Base-by-base conservation (phyloP, 2,797 vertebrate genomes). In the Emydoidea blandingii region DNA sequence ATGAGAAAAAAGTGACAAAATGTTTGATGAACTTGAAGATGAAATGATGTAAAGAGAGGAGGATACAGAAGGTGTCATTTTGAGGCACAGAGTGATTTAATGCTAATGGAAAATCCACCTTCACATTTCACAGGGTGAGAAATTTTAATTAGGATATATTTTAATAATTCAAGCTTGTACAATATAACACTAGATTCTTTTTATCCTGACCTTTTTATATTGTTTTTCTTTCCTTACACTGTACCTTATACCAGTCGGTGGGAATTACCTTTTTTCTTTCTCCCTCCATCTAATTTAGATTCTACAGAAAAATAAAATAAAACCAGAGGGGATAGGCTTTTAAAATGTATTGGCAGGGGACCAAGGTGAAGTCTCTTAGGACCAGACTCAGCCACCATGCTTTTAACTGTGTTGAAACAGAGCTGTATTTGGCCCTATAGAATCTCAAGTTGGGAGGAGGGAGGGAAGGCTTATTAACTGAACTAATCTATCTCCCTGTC, bases 311-410 rank as follows among this genome's bases (percentile, higher is more conserved):
- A 53, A 3, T 41, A 8, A 12, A 6, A 79, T 3, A 2, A n/a
- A 79, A 47, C 54, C 47, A 87, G 50, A 93, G 50, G 86, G 44
- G 18, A 23, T 68, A 21, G 12, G 79, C 91, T 96, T 92, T 89
- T 5, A 37, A 49, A 87, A 88, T 2, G 0, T 37, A 29, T 74
- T 31, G 50, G 10, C 27, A 49, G 82, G 12, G 84, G 88, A 79
- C 57, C 79, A 68, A 68, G 76, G 83, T 23, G 52, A 85, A 81
- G 29, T 85, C 83, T 50, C 44, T 52, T 56, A 80, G 52, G 83
- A 68, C 59, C 79, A 90, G 53, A 68, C 54, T 80, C 54, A 80
- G 88, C 23, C 15, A 19, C 5, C 4, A 49, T 31, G 27, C 47
- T 89, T 89, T 84, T 50, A 72, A 79, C 29, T 65, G 52, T 37